Evolutionary conservation across 2,113 vertebrate genomes (phyloP), one percentile per base, ranked within the genome.

Genomic region (Scortum barcoo): DNA sequence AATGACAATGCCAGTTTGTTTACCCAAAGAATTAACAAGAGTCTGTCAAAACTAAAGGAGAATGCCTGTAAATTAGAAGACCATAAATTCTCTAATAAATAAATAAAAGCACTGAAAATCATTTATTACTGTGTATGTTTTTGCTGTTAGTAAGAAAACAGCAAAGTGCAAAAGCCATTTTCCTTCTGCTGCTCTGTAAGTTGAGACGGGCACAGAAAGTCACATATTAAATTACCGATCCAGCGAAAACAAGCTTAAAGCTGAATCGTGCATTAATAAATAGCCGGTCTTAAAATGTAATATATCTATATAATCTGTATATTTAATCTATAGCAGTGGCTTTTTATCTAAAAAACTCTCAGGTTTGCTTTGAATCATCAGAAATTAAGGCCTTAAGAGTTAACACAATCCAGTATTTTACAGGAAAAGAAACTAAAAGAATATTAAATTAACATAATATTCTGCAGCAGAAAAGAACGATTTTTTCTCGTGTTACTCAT

Each of bases 131-230:
- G 33, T 62, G 1, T 19, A 22, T 3, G 42, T 54, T 24, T 50
- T 13, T n/a, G 60, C 6, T n/a, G 62, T 84, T 60, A 82, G 62
- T 66, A 70, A 65, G 17, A 54, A 66, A 78, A 30, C 22, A 73
- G 16, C 42, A 76, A 76, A 83, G 9, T 33, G 26, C 56, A 67
- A 24, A 58, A 63, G 74, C 1, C 73, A 42, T 6, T 61, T 51
- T 60, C 17, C 33, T 40, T 65, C 7, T 36, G 22, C 22, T 19
- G 16, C 24, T 56, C 19, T n/a, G 46, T 28, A 56, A 54, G 2
- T 65, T 44, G 20, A 75, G 72, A 62, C 28, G 2, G 44, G 61
- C n/a, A 58, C 14, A 61, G 40, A 57, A 56, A 22, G 36, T 61
- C 42, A 54, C 20, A 42, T 42, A 56, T 67, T 57, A 8, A n/a